Conservation (phyloP, 2,797 vertebrate species). For the Ispidina picta region DNA sequence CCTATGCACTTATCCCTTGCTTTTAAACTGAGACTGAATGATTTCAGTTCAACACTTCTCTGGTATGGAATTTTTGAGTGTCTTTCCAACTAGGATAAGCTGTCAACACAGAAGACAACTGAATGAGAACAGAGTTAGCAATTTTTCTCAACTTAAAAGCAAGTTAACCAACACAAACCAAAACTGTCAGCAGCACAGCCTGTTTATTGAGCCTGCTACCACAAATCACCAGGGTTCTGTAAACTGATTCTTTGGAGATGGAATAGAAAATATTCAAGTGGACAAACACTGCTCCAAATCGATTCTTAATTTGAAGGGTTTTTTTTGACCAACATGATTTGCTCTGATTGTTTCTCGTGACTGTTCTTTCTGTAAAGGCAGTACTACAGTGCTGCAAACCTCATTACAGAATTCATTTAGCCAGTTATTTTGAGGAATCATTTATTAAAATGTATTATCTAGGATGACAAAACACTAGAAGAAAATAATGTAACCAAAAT, state of each 20-base stretch:
- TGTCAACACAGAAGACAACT: background rate
- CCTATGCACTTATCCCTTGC: background rate
- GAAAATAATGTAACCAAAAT: background rate
- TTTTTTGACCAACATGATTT: background rate
- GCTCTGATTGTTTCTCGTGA: background rate
- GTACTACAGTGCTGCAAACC: background rate
- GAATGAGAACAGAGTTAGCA: background rate
- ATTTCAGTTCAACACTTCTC: background rate
- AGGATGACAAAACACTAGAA: background rate
- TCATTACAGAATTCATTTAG: background rate
- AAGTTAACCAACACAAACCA: background rate
- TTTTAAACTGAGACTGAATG: background rate
- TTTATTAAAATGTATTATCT: background rate
- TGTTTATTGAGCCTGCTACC: background rate
- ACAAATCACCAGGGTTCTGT: background rate
- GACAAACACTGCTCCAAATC: background rate
- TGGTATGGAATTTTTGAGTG: background rate
- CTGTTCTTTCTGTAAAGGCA: background rate
- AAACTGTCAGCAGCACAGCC: background rate
- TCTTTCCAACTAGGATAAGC: background rate
- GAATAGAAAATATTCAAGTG: background rate
- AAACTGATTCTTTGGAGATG: background rate
- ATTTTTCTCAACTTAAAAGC: background rate
- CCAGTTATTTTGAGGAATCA: background rate
- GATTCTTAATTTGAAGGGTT: background rate